Percentiles rank a stretch among this genome's conserved stretches.
Evolutionary conservation across 2,888 invertebrate genomes (phyloP).

Genomic region (Apantesis nais): DNA sequence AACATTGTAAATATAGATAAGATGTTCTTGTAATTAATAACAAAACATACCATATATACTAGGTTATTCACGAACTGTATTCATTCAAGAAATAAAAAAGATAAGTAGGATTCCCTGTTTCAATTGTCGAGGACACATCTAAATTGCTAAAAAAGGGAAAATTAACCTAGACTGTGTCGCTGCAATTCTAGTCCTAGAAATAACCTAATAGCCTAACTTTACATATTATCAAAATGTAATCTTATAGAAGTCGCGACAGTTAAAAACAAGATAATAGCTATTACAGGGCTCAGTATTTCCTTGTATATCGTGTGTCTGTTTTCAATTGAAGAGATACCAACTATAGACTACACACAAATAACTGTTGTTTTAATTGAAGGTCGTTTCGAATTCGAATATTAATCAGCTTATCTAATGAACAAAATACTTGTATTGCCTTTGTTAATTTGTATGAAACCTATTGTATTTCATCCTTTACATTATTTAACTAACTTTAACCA

Average conservation of each 20-base stretch:
- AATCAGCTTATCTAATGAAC: neutral
- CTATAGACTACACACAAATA: neutral
- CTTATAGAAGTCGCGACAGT: neutral
- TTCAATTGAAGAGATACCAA: neutral
- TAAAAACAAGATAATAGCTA: neutral
- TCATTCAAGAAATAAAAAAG: too few relatives aligned
- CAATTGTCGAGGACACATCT: too few relatives aligned
- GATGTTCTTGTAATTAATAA: too few relatives aligned
- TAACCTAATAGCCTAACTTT: too few relatives aligned
- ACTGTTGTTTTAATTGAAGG: neutral
- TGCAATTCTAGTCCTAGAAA: too few relatives aligned
- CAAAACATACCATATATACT: too few relatives aligned
- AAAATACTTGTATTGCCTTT: neutral
- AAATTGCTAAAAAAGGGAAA: too few relatives aligned
- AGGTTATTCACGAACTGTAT: too few relatives aligned
- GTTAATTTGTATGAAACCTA: neutral
- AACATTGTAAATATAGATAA: too few relatives aligned
- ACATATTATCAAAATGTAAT: too few relatives aligned
- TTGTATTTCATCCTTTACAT: neutral
- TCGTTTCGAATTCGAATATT: neutral
- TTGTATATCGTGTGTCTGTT: neutral
- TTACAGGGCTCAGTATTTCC: neutral
- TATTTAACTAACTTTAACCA: neutral
- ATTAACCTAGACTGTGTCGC: too few relatives aligned
- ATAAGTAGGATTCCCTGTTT: too few relatives aligned